phyloP scores from a whole-genome alignment of 2,113 vertebrate genomes.

The Oenanthe oenanthe region DNA sequence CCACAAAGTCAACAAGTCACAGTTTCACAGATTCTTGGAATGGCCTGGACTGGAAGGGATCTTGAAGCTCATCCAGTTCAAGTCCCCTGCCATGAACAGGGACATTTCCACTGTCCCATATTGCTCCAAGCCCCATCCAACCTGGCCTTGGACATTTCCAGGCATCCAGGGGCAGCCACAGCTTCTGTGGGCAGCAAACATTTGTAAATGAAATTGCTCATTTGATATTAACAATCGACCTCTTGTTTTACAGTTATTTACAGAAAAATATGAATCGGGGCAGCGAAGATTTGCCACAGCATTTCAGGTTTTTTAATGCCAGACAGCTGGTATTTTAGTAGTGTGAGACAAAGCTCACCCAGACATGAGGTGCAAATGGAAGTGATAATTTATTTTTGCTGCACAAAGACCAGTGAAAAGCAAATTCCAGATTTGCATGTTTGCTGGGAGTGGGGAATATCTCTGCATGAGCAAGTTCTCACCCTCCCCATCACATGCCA shows the following conservation, averaged over 20 bases:
- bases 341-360: not conserved
- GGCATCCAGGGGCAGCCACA: not conserved
- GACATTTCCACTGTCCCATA: fast-evolving
- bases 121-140: not conserved
- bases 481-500: not conserved
- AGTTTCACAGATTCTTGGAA: not conserved
- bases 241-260: not conserved
- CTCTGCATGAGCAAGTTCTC: slow-evolving; percentile 18
- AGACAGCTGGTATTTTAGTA: not conserved
- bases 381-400: not conserved
- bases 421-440: slow-evolving; percentile 1
- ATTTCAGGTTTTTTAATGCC: not conserved
- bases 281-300: not conserved
- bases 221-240: not conserved
- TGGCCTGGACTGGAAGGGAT: not conserved
- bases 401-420: slow-evolving; percentile 15
- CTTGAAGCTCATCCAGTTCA: not conserved
- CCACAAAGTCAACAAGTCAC: not conserved
- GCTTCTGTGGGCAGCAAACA: not conserved
- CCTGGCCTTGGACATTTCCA: not conserved
- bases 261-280: not conserved
- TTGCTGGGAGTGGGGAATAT: not conserved
- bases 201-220: not conserved
- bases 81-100: not conserved
- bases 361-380: not conserved